phyloP scores from a whole-genome alignment of 2,113 vertebrate genomes.

The Aptenodytes forsteri region DNA sequence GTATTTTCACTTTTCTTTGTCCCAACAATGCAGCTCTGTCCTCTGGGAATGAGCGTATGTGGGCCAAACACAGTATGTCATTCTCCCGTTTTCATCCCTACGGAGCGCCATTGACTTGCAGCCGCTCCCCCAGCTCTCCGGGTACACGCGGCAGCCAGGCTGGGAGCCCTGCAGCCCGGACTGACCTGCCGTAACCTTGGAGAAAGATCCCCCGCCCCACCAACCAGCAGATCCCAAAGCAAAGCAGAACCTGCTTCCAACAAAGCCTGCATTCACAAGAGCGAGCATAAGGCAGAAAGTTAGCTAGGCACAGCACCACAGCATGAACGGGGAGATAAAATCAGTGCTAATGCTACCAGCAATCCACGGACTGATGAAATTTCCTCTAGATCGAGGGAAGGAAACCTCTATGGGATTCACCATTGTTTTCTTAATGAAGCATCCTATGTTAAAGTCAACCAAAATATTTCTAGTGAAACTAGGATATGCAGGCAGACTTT shows the following conservation, averaged over 20 bases:
- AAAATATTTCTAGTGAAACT: background rate
- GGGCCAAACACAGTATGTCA: background rate
- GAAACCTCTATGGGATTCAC: background rate
- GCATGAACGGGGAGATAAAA: background rate
- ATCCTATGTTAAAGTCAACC: background rate
- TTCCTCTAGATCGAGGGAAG: background rate
- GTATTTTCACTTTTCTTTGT: slow-evolving; percentile 31
- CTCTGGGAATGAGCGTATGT: background rate
- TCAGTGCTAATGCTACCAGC: background rate
- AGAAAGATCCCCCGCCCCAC: background rate
- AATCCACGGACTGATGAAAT: background rate
- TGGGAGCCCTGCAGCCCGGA: background rate
- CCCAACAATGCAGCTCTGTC: slow-evolving; percentile 66
- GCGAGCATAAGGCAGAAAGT: background rate
- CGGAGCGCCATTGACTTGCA: background rate
- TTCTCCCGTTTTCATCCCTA: background rate
- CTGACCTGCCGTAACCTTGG: slow-evolving; percentile 3
- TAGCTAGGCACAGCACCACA: background rate
- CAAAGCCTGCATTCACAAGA: background rate
- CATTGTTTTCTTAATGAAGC: background rate
- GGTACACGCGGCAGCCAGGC: background rate
- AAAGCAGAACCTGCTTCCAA: background rate
- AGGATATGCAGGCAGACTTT: background rate
- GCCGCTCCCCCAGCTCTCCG: background rate
- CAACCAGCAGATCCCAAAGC: background rate